Evolutionary conservation across 2,888 invertebrate species (phyloP).

Genomic region (Chymomyza fuscimana): DNA sequence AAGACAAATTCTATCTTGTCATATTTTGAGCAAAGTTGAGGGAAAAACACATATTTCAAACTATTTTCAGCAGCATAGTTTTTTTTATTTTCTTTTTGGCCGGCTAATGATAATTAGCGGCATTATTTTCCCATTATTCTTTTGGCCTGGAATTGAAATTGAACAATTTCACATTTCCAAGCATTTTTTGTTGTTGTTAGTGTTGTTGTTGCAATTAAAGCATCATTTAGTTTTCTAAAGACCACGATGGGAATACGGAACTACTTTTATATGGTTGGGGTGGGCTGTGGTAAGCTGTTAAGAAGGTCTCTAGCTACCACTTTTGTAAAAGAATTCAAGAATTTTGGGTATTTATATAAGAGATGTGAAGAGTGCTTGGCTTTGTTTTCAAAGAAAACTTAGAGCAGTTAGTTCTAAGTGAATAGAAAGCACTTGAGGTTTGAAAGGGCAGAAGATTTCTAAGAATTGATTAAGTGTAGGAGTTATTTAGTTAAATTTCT

Average conservation of each 20-base stretch:
- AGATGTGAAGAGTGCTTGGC: too few relatives aligned
- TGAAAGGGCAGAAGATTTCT: too few relatives aligned
- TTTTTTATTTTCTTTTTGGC: conserved; percentile 15
- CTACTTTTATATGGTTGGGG: conserved; percentile 56
- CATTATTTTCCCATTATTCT: conserved; percentile 73
- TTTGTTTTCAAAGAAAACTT: too few relatives aligned
- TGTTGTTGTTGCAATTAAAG: conserved; percentile 62
- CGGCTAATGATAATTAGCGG: conserved; percentile 56
- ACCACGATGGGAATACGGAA: background rate
- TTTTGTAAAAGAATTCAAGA: background rate
- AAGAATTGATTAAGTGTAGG: too few relatives aligned
- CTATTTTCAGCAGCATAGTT: conserved; percentile 52
- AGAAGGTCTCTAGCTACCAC: background rate
- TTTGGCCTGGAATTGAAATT: conserved; percentile 20
- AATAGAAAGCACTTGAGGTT: too few relatives aligned
- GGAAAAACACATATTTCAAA: background rate
- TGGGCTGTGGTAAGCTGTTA: conserved; percentile 25
- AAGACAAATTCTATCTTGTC: background rate
- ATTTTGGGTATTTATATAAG: background rate
- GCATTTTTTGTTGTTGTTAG: background rate
- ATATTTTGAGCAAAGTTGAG: background rate
- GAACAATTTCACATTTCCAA: conserved; percentile 29
- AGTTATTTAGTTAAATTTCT: too few relatives aligned
- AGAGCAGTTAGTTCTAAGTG: too few relatives aligned
- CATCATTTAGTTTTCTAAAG: conserved; percentile 50